Base-by-base conservation (phyloP, 2,888 invertebrate genomes). In the Agrochola lota region DNA sequence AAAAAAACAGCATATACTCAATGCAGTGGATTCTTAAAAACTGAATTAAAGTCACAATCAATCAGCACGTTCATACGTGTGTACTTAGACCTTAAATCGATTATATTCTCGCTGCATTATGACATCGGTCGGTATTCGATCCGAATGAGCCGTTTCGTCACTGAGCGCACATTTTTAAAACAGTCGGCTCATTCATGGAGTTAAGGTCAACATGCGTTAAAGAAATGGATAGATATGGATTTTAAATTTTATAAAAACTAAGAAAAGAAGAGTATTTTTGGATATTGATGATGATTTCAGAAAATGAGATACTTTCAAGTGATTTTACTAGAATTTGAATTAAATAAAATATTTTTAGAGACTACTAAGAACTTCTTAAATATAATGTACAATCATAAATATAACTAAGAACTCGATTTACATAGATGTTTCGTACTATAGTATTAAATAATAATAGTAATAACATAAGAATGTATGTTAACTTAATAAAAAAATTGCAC, bases 121-220 rank as follows among this genome's bases (percentile, higher is more conserved):
- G 77, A 76, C 84, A 79, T 78, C 74, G 66, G 68, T 63, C 49
- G 35, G 66, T 69, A 74, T 66, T 74, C 63, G 64, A 76, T 77
- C 69, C 76, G 55, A 88, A 81, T 84, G 78, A 83, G 35, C 9
- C 43, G 67, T 82, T 79, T 63, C 80, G 70, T 78, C 69, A 79
- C 77, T 73, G 60, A 71, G 46, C 72, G 30, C 35, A 71, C 12
- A 64, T 23, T 74, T 75, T 83, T 85, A 76, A 83, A 77, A 66
- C 67, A 62, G 77, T n/a, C 70, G 40, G 20, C 64, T 77, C 78
- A 83, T 87, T 81, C 78, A 85, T 75, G 40, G 12, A 40, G 57
- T 87, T 83, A 87, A 85, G 81, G 83, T 69, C 68, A 85, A 79
- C 74, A 11, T 55, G 12, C 11, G 20, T 67, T 57, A 20, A 6